Evolutionary conservation across 37 sponge, comb jelly and placozoan species (phyloP).

Genomic region (Amphimedon queenslandica): DNA sequence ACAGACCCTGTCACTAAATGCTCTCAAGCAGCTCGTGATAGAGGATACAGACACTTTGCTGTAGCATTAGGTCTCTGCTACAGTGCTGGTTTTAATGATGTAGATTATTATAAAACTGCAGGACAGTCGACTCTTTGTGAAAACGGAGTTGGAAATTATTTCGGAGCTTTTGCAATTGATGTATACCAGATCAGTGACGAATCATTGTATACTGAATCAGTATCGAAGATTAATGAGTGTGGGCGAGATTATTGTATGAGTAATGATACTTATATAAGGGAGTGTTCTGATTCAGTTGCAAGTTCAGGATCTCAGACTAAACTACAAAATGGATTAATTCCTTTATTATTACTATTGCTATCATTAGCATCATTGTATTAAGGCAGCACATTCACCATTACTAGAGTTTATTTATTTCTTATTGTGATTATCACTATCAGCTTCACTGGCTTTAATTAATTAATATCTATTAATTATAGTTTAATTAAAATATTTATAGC

Average conservation of each 20-base stretch:
- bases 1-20: slow-evolving; percentile 23
- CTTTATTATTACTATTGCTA: too few relatives aligned
- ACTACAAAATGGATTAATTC: too few relatives aligned
- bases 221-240: not conserved
- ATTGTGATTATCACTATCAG: too few relatives aligned
- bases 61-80: slow-evolving; percentile 10
- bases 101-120: not conserved
- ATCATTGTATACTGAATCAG: slow-evolving; percentile 3
- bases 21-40: slow-evolving; percentile 9
- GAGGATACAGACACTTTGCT: slow-evolving; percentile 5
- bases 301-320: too few relatives aligned
- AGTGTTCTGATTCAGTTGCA: not conserved
- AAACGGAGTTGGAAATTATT: not conserved
- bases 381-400: too few relatives aligned
- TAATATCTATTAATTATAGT: too few relatives aligned
- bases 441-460: too few relatives aligned
- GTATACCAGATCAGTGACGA: slow-evolving; percentile 22
- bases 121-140: slow-evolving; percentile 14
- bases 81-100: slow-evolving; percentile 1
- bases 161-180: slow-evolving; percentile 10
- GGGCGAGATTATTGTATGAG: slow-evolving; percentile 14
- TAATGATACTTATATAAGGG: not conserved
- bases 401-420: too few relatives aligned
- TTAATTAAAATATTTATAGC: too few relatives aligned
- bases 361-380: too few relatives aligned